A percentile compares a stretch with the other conserved stretches of the same genome.
Evolutionary conservation across 2,113 vertebrate genomes (phyloP).

Genomic region (Pholis gunnellus): DNA sequence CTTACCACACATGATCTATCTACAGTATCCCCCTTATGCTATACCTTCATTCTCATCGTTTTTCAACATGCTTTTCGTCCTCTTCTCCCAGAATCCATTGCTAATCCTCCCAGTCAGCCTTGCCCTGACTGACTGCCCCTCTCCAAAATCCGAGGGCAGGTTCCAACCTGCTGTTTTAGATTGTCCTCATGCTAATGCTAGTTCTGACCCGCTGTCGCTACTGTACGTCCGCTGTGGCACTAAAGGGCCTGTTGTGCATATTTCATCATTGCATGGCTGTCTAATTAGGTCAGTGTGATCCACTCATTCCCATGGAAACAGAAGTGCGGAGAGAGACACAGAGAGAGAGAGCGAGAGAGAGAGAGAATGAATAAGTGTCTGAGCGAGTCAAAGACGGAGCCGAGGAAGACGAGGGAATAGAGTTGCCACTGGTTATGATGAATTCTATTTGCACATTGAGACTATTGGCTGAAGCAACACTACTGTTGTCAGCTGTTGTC

Average conservation of each 20-base stretch:
- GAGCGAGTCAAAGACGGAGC: slow-evolving; percentile 40
- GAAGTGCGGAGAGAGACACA: slow-evolving; percentile 43
- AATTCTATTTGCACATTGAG: slow-evolving; percentile 48
- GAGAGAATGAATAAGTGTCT: slow-evolving; percentile 61
- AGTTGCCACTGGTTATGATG: slow-evolving; percentile 58
- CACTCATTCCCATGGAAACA: slow-evolving; percentile 79
- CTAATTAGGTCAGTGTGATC: slow-evolving; percentile 82
- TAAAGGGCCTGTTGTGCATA: slow-evolving; percentile 72
- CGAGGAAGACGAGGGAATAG: slow-evolving; percentile 8
- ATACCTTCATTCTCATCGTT: slow-evolving; percentile 6
- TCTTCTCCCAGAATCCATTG: slow-evolving; percentile 16
- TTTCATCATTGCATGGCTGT: slow-evolving; percentile 76
- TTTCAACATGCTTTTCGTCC: slow-evolving; percentile 6
- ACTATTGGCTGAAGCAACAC: slow-evolving; percentile 40
- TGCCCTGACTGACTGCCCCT: background rate
- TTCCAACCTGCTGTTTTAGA: slow-evolving; percentile 38
- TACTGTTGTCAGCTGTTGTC: slow-evolving; percentile 25
- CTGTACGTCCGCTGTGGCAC: slow-evolving; percentile 42
- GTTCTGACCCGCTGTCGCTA: slow-evolving; percentile 59
- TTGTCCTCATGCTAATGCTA: slow-evolving; percentile 45
- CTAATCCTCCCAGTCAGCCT: slow-evolving; percentile 19
- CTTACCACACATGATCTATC: slow-evolving; percentile 11
- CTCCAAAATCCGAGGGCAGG: slow-evolving; percentile 25
- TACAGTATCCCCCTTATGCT: background rate
- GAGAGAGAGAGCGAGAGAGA: slow-evolving; percentile 5